Evolutionary conservation across 2,797 vertebrate genomes (phyloP).

Genomic region (Orestias chungarensis): DNA sequence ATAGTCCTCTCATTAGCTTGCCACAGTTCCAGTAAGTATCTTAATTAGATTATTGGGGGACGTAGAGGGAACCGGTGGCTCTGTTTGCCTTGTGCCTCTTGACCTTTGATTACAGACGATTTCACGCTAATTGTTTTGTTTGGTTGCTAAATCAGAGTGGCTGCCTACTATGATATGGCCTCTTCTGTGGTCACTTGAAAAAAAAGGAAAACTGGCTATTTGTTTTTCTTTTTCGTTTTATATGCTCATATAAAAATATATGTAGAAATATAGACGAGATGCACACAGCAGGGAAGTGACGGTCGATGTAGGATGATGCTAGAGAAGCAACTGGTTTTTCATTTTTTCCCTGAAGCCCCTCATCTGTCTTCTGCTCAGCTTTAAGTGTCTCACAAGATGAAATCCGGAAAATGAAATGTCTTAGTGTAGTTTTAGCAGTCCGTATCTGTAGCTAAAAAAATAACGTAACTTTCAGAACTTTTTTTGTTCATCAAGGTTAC

Average conservation of each 20-base stretch:
- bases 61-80: slow-evolving; percentile 55
- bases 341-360: slow-evolving; percentile 8
- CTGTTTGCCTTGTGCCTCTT: slow-evolving; percentile 52
- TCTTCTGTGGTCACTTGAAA: slow-evolving; percentile 24
- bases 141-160: slow-evolving; percentile 40
- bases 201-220: not conserved
- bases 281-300: not conserved
- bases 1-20: slow-evolving; percentile 61
- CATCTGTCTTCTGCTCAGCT: slow-evolving; percentile 38
- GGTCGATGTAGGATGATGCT: slow-evolving; percentile 3
- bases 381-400: slow-evolving; percentile 30
- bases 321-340: slow-evolving; percentile 22
- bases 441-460: slow-evolving; percentile 10
- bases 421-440: slow-evolving; percentile 25
- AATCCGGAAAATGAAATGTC: slow-evolving; percentile 20
- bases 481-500: not conserved
- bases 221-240: slow-evolving; percentile 6
- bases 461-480: slow-evolving; percentile 23
- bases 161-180: slow-evolving; percentile 28
- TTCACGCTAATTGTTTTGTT: slow-evolving; percentile 63
- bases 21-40: slow-evolving; percentile 64
- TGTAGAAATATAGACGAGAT: not conserved
- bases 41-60: slow-evolving; percentile 67
- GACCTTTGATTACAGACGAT: slow-evolving; percentile 48
- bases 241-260: slow-evolving; percentile 7